phyloP scores from a whole-genome alignment of 2,888 invertebrate genomes.

The Cyclophora albipunctata region DNA sequence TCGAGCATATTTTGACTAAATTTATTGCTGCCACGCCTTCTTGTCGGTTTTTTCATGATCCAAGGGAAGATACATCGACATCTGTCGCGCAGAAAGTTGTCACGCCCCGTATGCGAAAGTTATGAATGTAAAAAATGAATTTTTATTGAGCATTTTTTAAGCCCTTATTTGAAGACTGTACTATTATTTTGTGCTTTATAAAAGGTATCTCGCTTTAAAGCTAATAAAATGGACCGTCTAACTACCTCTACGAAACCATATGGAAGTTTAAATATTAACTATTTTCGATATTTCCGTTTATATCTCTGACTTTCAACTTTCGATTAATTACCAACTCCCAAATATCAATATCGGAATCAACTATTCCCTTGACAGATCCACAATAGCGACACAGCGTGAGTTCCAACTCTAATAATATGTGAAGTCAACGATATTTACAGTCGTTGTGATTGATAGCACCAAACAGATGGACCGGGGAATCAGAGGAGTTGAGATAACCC shows the following conservation, averaged over 20 bases:
- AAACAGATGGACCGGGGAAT: constrained; percentile 52
- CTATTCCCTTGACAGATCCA: not conserved
- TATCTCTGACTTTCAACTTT: no score
- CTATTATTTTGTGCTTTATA: no score
- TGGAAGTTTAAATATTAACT: no score
- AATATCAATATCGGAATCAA: not conserved
- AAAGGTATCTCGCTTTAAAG: no score
- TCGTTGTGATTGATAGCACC: constrained; percentile 60
- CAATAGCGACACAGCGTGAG: constrained; percentile 35
- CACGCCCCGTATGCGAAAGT: constrained; percentile 47
- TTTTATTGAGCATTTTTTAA: not conserved
- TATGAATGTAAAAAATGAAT: constrained; percentile 35
- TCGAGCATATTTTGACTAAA: constrained; percentile 73
- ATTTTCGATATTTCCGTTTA: no score
- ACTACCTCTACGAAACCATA: no score
- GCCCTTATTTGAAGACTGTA: no score
- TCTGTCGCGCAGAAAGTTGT: constrained; percentile 56
- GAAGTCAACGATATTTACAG: constrained; percentile 59
- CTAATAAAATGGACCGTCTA: no score
- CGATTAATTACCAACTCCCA: no score
- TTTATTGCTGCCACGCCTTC: constrained; percentile 74
- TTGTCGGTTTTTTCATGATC: constrained; percentile 48
- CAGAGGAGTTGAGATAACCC: constrained; percentile 38
- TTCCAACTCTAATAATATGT: constrained; percentile 46
- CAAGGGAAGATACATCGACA: constrained; percentile 62